Percentiles rank a stretch among this genome's conserved stretches.
These are phyloP conservation scores for Papilio elwesi DNA, from an alignment of 2,888 invertebrate species.

Conservation along the genomic window DNA sequence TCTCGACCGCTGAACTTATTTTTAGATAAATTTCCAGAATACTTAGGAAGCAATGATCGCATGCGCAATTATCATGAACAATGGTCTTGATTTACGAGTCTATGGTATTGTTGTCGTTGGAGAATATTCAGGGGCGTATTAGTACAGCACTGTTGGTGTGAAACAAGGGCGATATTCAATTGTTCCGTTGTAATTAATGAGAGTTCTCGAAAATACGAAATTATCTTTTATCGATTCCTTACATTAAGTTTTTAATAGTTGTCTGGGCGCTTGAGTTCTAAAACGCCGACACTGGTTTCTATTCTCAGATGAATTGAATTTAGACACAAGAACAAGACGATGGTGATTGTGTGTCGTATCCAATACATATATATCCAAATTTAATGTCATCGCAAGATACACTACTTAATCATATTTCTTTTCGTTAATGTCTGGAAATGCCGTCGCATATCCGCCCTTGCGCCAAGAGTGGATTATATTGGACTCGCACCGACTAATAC, in stretches of 20 bases:
- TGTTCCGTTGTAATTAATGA: conserved; percentile 13
- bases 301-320: too few species aligned
- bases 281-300: too few species aligned
- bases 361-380: too few species aligned
- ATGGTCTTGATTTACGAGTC: conserved; percentile 20
- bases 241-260: background rate
- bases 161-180: conserved; percentile 14
- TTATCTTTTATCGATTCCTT: background rate
- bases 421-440: too few species aligned
- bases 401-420: too few species aligned
- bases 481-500: too few species aligned
- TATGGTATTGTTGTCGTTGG: conserved; percentile 13
- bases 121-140: conserved; percentile 14
- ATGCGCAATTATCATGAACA: conserved; percentile 15
- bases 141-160: conserved; percentile 18
- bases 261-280: too few species aligned
- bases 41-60: background rate
- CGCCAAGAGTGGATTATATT: too few species aligned
- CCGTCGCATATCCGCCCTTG: too few species aligned
- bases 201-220: background rate
- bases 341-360: too few species aligned
- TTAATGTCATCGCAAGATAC: too few species aligned
- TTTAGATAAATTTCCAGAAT: conserved; percentile 1
- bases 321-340: too few species aligned
- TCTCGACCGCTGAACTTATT: background rate